These are phyloP conservation scores for Microcebus lehilahytsara DNA, from an alignment of 2,113 vertebrate species.

Conservation along the genomic window DNA sequence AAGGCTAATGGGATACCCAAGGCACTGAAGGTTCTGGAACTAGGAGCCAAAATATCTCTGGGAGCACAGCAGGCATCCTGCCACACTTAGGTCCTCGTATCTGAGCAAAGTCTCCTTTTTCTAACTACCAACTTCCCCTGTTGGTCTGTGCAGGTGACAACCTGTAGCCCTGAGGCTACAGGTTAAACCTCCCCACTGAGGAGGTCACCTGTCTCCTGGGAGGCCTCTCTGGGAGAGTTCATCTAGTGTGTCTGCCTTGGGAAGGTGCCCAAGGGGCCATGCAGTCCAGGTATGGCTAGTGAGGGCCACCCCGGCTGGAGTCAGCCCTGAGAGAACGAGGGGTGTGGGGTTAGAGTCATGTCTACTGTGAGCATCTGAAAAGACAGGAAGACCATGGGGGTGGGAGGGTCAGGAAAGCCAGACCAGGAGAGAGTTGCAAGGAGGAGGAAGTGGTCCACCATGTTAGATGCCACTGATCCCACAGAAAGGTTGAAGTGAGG, in stretches of 20 bases:
- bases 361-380: neutral
- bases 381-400: neutral
- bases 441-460: neutral
- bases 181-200: neutral
- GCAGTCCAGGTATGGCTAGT: neutral
- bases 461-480: neutral
- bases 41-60: neutral
- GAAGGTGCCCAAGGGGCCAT: neutral
- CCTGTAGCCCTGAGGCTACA: neutral
- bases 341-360: neutral
- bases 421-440: neutral
- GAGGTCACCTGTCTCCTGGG: neutral
- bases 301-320: neutral
- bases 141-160: neutral
- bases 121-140: neutral
- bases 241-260: neutral
- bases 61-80: neutral
- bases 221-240: neutral
- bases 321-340: neutral
- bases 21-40: neutral
- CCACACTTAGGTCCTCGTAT: neutral
- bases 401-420: neutral
- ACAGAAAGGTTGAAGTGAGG: neutral
- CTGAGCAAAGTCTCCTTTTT: neutral
- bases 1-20: neutral